These are phyloP conservation scores for Slavum lentiscoides DNA, from an alignment of 2,888 invertebrate species.

Conservation along the genomic window DNA sequence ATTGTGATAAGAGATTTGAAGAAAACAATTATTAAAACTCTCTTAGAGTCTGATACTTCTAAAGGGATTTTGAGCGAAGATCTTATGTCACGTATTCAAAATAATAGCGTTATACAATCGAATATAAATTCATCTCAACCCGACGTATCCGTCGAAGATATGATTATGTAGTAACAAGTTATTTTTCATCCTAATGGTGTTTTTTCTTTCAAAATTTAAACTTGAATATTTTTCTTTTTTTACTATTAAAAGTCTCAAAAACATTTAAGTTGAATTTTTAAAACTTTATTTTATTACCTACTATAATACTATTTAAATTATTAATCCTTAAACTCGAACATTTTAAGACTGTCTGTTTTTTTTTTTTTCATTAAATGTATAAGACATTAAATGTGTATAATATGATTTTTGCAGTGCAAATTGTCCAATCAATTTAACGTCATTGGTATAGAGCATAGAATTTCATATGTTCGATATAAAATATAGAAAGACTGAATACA, in stretches of 20 bases:
- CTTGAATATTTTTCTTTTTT: background rate
- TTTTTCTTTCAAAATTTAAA: no score
- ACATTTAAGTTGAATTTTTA: no score
- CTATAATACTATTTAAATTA: no score
- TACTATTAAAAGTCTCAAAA: background rate
- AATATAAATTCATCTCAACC: background rate
- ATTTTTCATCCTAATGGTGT: background rate
- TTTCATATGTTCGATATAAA: background rate
- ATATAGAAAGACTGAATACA: slow-evolving; percentile 9
- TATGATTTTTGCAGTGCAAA: no score
- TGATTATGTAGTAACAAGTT: slow-evolving; percentile 22
- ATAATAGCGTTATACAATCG: background rate
- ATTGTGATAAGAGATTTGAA: background rate
- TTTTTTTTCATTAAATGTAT: no score
- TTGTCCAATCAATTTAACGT: no score
- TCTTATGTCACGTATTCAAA: slow-evolving; percentile 13
- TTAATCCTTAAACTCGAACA: no score
- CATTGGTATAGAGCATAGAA: background rate
- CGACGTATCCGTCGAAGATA: slow-evolving; percentile 24
- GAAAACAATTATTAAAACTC: slow-evolving; percentile 19
- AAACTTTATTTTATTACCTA: no score
- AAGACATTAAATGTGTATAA: no score
- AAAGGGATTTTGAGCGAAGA: slow-evolving; percentile 3
- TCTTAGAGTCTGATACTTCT: slow-evolving; percentile 29
- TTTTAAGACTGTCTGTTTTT: no score